Evolutionary conservation across 2,113 vertebrate species (phyloP), one percentile per base, ranked within the genome.

Genomic region (Aplodontia rufa): DNA sequence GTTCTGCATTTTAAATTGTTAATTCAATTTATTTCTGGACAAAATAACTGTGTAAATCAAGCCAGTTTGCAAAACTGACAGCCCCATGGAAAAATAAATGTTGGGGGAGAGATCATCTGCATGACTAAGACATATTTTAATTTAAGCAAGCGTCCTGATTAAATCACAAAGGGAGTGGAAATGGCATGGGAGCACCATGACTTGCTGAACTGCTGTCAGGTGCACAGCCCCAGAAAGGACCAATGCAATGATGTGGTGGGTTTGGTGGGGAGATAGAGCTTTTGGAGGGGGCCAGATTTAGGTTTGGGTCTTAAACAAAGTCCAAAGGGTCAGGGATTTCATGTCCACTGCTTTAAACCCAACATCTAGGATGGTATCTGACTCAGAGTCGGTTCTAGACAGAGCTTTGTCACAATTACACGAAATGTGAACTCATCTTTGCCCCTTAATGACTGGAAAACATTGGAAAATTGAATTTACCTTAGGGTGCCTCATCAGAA

Each of bases 81-180:
- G 83, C 86, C 10, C 58, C 28, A 71, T 94, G 91, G 82, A 96
- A 95, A 88, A 96, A 96, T 60, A 60, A 96, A 91, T 62, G 32
- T 69, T 89, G 45, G 64, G 53, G 71, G 22, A 40, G 45, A 81
- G 85, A 96, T 75, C 64, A 68, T 92, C 86, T 95, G 74, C 86
- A 95, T 97, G 97, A 97, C 95, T 97, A 97, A 97, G 97, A 93
- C 94, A 60, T 97, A 97, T 97, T 96, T 97, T 96, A 97, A 97
- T 97, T 96, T 97, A 97, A 97, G 60, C 62, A 84, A 96, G 45
- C 95, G 74, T 94, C 91, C 93, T 96, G 94, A 97, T 96, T 96
- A 95, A 97, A 94, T 94, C 89, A 94, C 47, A 83, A 96, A 87
- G 47, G 51, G 66, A 91, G 93, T 95, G 81, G 93, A 93, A 91